Evolutionary conservation across 2,888 invertebrate genomes (phyloP), one percentile per base, ranked within the genome.

Genomic region (Cheilosia grossa): DNA sequence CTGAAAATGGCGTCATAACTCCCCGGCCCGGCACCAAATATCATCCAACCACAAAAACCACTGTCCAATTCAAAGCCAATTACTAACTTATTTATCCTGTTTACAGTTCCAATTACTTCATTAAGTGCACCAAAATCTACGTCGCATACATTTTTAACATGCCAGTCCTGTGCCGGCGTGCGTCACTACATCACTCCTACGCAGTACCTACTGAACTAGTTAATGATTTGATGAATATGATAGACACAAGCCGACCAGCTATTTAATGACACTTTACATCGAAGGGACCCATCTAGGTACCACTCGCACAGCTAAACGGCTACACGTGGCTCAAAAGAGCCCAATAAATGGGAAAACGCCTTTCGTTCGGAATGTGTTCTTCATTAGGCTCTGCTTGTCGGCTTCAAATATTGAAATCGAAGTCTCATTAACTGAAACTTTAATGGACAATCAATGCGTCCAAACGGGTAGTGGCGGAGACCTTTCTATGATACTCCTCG

Each of bases 381-480:
- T 40, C 27, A 53, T 40, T 66, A 53, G 27, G 9, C 44, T 6
- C 37, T n/a, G 27, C 7, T 44, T 42, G 33, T 17, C 42, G 5
- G 21, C 33, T 15, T 19, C 6, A 40, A 3, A 54, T 54, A 56
- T 56, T 56, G 54, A 74, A 64, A 64, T 74, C 54, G 47, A 64
- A 74, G 56, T 56, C 74, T 74, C 74, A 74, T 74, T 74, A 74
- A 42, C 33, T 63, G 63, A 53, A 63, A 54, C 27, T 58, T 47
- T 51, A 15, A 58, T 66, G 30, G 47, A 30, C 66, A 58, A 42
- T 74, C 74, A 40, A 53, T 51, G 37, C 40, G 66, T n/a, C 30
- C 33, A 47, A 49, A 27, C 42, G 27, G 40, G 24, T 40, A 13
- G 53, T 19, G 33, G 27, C 1, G 33, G 33, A 37, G 27, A 56